Percentiles rank a stretch among this genome's conserved stretches.
phyloP scores from a whole-genome alignment of 2,797 vertebrate genomes.

The Gallinago solitaria region DNA sequence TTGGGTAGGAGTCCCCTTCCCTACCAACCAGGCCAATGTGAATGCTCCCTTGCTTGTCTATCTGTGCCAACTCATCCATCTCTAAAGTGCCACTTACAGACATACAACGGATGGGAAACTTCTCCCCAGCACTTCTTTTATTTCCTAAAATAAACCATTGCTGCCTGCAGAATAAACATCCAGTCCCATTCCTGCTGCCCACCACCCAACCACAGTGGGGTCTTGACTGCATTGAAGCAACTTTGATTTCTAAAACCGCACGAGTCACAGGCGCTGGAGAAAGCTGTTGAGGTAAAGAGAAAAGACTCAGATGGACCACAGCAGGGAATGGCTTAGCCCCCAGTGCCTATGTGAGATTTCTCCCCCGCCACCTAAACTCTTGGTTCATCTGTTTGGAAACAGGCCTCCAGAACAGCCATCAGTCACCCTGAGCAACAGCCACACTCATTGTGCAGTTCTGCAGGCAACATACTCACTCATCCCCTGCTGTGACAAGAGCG shows the following conservation, averaged over 20 bases:
- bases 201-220: accelerated
- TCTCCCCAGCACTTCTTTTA: not conserved
- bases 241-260: not conserved
- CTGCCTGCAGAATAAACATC: not conserved
- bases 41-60: accelerated
- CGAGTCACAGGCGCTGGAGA: not conserved
- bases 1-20: not conserved
- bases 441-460: not conserved
- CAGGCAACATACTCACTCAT: not conserved
- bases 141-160: not conserved
- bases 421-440: not conserved
- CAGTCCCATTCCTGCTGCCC: not conserved
- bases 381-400: not conserved
- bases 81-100: not conserved
- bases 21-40: accelerated
- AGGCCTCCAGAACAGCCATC: not conserved
- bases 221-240: not conserved
- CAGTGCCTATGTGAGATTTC: accelerated
- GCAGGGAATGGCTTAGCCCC: not conserved
- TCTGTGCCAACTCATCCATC: accelerated
- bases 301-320: not conserved
- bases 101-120: not conserved
- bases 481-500: accelerated
- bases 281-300: not conserved
- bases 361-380: not conserved